A percentile compares a stretch with the other conserved stretches of the same genome.
Conservation (phyloP, 2,113 vertebrate species). For the Cyanocitta stelleri region DNA sequence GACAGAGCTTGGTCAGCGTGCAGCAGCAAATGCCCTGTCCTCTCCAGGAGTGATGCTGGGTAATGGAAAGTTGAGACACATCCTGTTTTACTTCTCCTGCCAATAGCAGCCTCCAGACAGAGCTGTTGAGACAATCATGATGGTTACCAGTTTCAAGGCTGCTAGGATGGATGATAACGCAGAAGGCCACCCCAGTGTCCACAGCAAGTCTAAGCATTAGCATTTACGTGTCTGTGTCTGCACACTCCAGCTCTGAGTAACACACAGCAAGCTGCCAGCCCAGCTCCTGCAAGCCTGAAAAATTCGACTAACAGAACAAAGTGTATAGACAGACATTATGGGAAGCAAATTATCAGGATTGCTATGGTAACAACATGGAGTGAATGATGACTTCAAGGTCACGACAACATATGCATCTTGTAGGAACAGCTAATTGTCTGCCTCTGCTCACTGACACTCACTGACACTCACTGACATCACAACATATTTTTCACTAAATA, state of each 20-base stretch:
- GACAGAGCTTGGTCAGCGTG: neutral
- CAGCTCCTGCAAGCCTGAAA: neutral
- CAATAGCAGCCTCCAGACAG: neutral
- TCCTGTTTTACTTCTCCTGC: neutral
- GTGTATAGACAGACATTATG: neutral
- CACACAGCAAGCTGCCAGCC: neutral
- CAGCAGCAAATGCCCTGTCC: neutral
- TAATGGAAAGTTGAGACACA: neutral
- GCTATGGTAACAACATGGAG: slow-evolving; percentile 36
- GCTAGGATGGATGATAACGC: neutral
- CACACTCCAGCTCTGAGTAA: neutral
- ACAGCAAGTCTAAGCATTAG: neutral
- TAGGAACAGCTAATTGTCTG: slow-evolving; percentile 47
- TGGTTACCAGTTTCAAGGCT: too few species aligned
- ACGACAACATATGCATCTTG: slow-evolving; percentile 41
- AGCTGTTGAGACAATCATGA: neutral
- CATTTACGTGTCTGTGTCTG: neutral
- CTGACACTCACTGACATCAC: neutral
- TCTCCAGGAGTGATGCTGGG: neutral
- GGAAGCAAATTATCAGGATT: slow-evolving; percentile 24
- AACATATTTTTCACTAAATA: slow-evolving; percentile 36
- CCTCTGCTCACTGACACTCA: neutral
- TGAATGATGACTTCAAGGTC: slow-evolving; percentile 9
- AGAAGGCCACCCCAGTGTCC: neutral
- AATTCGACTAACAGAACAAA: slow-evolving; percentile 19